These are phyloP conservation scores for Micromussa lordhowensis DNA, from an alignment of 92 coral and sea anemone genomes.

Conservation along the genomic window DNA sequence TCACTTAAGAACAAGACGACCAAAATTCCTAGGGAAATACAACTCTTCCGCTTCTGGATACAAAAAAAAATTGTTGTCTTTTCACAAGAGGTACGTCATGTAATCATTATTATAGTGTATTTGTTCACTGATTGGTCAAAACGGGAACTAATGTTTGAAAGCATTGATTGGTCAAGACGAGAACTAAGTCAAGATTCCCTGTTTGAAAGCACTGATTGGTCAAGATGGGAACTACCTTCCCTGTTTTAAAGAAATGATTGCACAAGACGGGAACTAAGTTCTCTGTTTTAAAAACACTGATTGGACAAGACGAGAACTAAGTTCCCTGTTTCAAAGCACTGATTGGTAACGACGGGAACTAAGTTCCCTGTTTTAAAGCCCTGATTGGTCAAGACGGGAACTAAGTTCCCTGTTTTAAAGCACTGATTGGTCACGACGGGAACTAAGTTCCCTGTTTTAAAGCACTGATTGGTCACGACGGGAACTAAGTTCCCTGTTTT, in stretches of 20 bases:
- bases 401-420: no score
- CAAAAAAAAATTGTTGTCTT: not conserved
- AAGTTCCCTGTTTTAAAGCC: not conserved
- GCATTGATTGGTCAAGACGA: no score
- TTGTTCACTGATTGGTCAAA: not conserved
- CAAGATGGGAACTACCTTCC: no score
- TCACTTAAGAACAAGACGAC: not conserved
- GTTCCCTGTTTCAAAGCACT: not conserved
- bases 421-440: no score
- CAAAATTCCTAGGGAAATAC: not conserved
- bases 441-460: no score
- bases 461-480: not conserved
- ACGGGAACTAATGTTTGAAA: not conserved
- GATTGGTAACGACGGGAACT: not conserved
- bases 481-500: no score
- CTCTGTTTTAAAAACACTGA: not conserved
- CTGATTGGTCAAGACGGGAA: not conserved
- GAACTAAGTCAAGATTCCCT: not conserved
- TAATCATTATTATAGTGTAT: not conserved
- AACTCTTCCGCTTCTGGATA: not conserved
- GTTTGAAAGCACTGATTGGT: not conserved
- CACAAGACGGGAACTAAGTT: not conserved
- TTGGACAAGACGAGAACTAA: not conserved
- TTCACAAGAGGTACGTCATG: not conserved
- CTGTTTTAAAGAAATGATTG: not conserved